Conservation (phyloP, 2,113 vertebrate species). For the Mus spicilegus region DNA sequence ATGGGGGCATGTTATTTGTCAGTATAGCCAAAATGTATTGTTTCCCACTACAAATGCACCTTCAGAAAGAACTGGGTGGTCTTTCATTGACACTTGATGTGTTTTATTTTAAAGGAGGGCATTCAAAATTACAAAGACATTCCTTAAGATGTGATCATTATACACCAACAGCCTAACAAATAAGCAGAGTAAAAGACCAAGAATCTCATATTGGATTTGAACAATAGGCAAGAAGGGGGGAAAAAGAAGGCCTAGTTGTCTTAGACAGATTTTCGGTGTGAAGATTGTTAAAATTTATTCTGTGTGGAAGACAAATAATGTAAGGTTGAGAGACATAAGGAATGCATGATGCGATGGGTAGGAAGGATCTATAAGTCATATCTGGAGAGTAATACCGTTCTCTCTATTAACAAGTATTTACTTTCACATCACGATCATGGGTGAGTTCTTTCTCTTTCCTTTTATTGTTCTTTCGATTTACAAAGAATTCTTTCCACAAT, state of each 20-base stretch:
- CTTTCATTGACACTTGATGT: slow-evolving; percentile 57
- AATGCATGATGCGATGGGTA: not conserved
- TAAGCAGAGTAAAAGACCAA: slow-evolving; percentile 55
- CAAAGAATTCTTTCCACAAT: not conserved
- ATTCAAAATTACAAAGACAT: slow-evolving; percentile 69
- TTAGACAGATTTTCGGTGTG: slow-evolving; percentile 35
- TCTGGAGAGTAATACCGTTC: not conserved
- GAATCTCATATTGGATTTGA: slow-evolving; percentile 35
- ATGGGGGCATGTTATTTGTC: slow-evolving; percentile 36
- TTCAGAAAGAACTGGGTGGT: slow-evolving; percentile 60
- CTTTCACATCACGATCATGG: not conserved
- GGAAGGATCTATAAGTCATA: not conserved
- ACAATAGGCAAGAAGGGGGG: not conserved
- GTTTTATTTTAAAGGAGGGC: not conserved
- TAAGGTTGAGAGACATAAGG: not conserved
- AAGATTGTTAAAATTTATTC: not conserved
- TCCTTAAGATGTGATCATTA: slow-evolving; percentile 54
- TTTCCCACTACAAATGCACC: slow-evolving; percentile 37
- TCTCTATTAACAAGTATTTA: not conserved
- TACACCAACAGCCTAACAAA: slow-evolving; percentile 42
- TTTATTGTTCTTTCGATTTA: not conserved
- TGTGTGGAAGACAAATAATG: slow-evolving; percentile 8
- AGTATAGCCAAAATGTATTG: slow-evolving; percentile 45
- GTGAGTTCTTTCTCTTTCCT: not conserved
- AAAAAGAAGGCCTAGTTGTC: not conserved